Evolutionary conservation across 2,797 vertebrate genomes (phyloP), one percentile per base, ranked within the genome.

Genomic region (Pachyuromys duprasi): DNA sequence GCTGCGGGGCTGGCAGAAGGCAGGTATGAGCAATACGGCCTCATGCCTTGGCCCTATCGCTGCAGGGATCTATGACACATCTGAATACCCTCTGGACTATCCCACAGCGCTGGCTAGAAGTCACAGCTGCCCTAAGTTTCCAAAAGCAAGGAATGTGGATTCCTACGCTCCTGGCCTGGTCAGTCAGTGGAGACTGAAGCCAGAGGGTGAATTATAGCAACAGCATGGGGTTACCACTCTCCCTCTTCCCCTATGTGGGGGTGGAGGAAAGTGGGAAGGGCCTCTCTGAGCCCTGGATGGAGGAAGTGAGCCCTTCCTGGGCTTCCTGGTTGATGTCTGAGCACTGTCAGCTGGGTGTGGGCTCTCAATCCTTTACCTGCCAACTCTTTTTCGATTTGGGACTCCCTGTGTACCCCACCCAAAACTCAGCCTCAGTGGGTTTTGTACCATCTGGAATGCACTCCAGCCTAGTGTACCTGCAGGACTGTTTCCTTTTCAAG

Each of bases 321-420:
- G 67, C 89, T 95, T 95, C 96, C 88, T 62, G 94, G 53, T 39
- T 4, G 67, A 12, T 2, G 55, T n/a, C 81, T 62, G 81, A 92
- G 79, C 36, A 45, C 57, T 33, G 91, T n/a, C 63, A 60, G 39
- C 87, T 76, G 28, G 4, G 14, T 80, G 63, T 45, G 84, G 86
- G 69, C 49, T n/a, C 24, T 45, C 63, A 53, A 31, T 28, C 20
- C 28, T 62, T 75, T 42, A 75, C 70, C 86, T 89, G 70, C 53
- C 53, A 18, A 12, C 86, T 33, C 36, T 24, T 36, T 24, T 62
- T 6, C 3, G 28, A 17, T 60, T 42, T 13, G 26, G 28, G 36
- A 45, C 28, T 62, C 5, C 26, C 28, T n/a, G 39, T 6, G 0
- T 13, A 39, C 36, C 0, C 36, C 57, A 89, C 20, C 78, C 90